Percentiles rank a stretch among this genome's conserved stretches.
Evolutionary conservation across 2,113 vertebrate species (phyloP).

Genomic region (Setophaga kirtlandii): DNA sequence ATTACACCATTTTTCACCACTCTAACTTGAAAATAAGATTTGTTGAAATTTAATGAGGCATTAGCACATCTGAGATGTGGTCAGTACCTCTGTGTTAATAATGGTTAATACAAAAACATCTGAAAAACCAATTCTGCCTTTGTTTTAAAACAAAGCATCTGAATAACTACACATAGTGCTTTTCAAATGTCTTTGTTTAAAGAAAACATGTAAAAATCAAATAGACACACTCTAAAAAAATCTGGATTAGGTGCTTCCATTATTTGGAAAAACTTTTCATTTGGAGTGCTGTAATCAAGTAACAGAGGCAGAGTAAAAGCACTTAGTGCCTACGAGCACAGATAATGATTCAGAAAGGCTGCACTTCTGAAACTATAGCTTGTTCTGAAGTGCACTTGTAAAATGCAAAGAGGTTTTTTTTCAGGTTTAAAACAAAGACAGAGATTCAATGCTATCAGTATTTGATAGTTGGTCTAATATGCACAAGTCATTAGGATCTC

Average conservation of each 20-base stretch:
- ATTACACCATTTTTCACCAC: background rate
- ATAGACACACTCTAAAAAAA: background rate
- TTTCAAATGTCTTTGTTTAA: slow-evolving; percentile 7
- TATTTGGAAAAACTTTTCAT: slow-evolving; percentile 8
- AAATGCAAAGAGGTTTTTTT: slow-evolving; percentile 10
- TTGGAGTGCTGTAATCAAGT: slow-evolving; percentile 34
- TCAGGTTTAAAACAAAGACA: slow-evolving; percentile 71
- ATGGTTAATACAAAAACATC: background rate
- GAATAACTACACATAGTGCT: background rate
- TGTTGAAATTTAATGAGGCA: background rate
- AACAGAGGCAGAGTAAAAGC: background rate
- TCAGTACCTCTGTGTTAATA: slow-evolving; percentile 13
- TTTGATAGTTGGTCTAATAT: slow-evolving; percentile 68
- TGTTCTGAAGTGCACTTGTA: slow-evolving; percentile 31
- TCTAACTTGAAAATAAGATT: background rate
- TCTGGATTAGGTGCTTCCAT: background rate
- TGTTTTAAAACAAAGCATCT: slow-evolving; percentile 17
- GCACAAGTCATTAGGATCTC: slow-evolving; percentile 56
- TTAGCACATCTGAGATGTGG: background rate
- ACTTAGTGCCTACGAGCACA: background rate
- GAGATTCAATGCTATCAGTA: slow-evolving; percentile 54
- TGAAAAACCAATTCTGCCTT: background rate
- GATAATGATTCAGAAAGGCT: slow-evolving; percentile 15
- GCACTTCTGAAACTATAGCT: slow-evolving; percentile 6
- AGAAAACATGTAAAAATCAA: background rate